These are phyloP conservation scores for Lithophane leautieri DNA, from an alignment of 2,888 invertebrate genomes.

Conservation along the genomic window DNA sequence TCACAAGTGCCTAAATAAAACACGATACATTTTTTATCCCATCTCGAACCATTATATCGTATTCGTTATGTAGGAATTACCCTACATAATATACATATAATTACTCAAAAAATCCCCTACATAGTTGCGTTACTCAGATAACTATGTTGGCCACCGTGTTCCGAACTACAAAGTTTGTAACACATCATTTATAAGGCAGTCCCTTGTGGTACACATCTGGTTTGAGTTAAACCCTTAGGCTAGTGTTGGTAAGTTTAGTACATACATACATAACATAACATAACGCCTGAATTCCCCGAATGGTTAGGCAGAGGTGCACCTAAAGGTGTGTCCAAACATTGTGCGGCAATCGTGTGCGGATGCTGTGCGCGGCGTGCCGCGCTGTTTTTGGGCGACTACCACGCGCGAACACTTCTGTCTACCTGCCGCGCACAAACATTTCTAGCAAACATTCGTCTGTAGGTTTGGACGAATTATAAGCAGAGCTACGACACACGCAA, in stretches of 20 bases:
- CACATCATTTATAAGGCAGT: conserved; percentile 52
- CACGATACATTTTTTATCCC: conserved; percentile 9
- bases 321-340: no score
- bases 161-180: conserved; percentile 33
- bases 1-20: not conserved
- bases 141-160: conserved; percentile 41
- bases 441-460: no score
- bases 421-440: no score
- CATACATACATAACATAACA: not conserved
- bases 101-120: conserved; percentile 34
- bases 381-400: no score
- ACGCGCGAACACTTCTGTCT: no score
- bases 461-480: no score
- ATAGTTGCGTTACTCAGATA: conserved; percentile 16
- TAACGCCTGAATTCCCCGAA: not conserved
- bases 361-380: no score
- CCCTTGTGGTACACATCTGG: conserved; percentile 40
- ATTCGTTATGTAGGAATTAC: not conserved
- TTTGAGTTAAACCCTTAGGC: conserved; percentile 23
- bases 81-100: conserved; percentile 34
- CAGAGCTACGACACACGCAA: no score
- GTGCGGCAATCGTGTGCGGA: no score
- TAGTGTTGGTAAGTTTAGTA: not conserved
- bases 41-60: not conserved
- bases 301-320: not conserved